phyloP scores from a whole-genome alignment of 2,888 invertebrate species.

The Agrochola litura region DNA sequence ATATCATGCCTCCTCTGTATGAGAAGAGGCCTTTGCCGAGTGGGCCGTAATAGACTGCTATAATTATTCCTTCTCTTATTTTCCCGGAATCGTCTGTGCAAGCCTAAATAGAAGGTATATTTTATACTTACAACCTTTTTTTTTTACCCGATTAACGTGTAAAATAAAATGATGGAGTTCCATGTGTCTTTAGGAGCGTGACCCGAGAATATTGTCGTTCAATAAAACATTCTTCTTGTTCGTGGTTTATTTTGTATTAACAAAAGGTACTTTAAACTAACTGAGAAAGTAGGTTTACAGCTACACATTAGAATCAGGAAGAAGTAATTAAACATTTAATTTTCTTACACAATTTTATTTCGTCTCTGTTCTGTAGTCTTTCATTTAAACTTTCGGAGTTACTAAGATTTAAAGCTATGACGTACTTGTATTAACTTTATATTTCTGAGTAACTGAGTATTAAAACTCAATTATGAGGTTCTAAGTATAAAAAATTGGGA shows the following conservation, averaged over 20 bases:
- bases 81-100: background rate
- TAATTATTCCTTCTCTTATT: background rate
- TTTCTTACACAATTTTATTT: constrained; percentile 30
- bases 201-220: background rate
- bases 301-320: constrained; percentile 7
- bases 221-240: background rate
- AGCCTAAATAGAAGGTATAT: background rate
- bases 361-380: constrained; percentile 5
- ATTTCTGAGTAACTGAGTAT: background rate
- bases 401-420: background rate
- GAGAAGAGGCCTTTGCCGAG: background rate
- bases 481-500: too few relatives aligned
- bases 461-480: background rate
- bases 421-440: background rate
- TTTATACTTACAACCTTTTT: background rate
- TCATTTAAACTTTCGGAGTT: constrained; percentile 10
- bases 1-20: background rate
- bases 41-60: background rate
- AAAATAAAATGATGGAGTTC: background rate
- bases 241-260: background rate
- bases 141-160: too few relatives aligned
- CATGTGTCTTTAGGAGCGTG: constrained; percentile 1
- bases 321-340: constrained; percentile 39
- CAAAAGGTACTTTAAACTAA: background rate
- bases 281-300: constrained; percentile 30